Evolutionary conservation across 2,888 invertebrate species (phyloP), one percentile per base, ranked within the genome.

Genomic region (Tryphoninae sp.): DNA sequence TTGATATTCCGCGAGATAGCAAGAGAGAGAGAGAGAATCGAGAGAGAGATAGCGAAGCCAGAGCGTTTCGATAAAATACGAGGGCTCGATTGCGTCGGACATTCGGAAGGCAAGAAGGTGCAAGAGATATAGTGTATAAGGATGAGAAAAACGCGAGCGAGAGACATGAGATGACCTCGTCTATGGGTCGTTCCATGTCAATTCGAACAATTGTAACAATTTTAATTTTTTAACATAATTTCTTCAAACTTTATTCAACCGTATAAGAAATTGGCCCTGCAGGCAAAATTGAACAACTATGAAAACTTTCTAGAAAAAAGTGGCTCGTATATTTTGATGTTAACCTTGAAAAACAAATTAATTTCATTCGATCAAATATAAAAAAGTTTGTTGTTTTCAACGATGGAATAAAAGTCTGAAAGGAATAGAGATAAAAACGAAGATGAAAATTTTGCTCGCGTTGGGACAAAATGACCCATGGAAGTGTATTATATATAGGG

Each of bases 61-160:
- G 71, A 58, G 68, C 69, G 45, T 68, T 58, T 42, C 68, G 64
- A 76, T 82, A 79, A 82, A 82, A 82, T 82, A 82, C 79, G 82
- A 81, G 74, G 51, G 49, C 79, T 72, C 62, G 82, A 68, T 76
- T 68, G 75, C 75, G 61, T 76, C 62, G 75, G 82, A 82, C 62
- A 72, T 67, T 82, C 64, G 61, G 64, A 76, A 69, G 73, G 78
- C 79, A 76, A 81, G 79, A 72, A 75, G 76, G 78, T 69, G 75
- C 72, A 81, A 75, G 73, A 73, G 45, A 75, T 58, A 67, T 53
- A 55, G 72, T 64, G 42, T 59, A 71, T 33, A 33, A 58, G 49
- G n/a, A 62, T 51, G 59, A 61, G 73, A 73, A 65, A 73, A 62
- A 23, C 22, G 58, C 53, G 26, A 40, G 22, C 33, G 49, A 55